These are phyloP conservation scores for Liodrosophila aerea DNA, from an alignment of 2,888 invertebrate genomes.

Conservation along the genomic window DNA sequence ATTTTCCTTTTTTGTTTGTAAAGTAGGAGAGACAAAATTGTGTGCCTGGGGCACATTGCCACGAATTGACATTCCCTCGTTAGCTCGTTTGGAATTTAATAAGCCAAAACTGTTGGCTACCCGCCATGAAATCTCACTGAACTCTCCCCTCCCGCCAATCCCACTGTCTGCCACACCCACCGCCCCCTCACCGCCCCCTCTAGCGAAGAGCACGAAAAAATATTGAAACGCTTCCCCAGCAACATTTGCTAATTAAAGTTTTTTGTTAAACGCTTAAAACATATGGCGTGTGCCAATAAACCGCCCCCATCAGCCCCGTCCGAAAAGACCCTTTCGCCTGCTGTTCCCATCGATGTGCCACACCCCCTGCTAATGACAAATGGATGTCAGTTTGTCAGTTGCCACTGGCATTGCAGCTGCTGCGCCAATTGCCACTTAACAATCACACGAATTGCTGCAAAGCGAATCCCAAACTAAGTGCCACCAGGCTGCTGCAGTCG, in stretches of 20 bases:
- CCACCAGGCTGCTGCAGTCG: too few species aligned
- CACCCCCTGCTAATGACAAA: constrained; percentile 59
- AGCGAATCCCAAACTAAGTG: too few species aligned
- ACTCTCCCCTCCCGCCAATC: neutral
- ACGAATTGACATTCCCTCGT: constrained; percentile 65
- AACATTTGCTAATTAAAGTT: constrained; percentile 66
- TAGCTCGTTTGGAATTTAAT: constrained; percentile 47
- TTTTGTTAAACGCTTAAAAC: constrained; percentile 46
- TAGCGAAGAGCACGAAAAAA: constrained; percentile 23
- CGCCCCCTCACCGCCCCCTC: neutral
- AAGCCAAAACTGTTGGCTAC: constrained; percentile 41
- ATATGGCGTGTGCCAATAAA: constrained; percentile 40
- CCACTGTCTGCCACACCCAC: too few species aligned
- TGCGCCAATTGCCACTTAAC: constrained; percentile 43
- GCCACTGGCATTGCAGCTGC: constrained; percentile 49
- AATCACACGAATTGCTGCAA: constrained; percentile 27
- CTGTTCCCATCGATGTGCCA: too few species aligned
- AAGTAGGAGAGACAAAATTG: constrained; percentile 20
- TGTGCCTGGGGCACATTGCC: constrained; percentile 48
- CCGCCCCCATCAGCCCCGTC: neutral
- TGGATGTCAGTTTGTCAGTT: constrained; percentile 67
- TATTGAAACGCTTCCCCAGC: constrained; percentile 24
- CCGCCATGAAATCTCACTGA: constrained; percentile 26
- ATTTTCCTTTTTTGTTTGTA: constrained; percentile 18
- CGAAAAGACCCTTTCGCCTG: neutral